phyloP scores from a whole-genome alignment of 2,888 invertebrate genomes.

The Periphyllus acericola region DNA sequence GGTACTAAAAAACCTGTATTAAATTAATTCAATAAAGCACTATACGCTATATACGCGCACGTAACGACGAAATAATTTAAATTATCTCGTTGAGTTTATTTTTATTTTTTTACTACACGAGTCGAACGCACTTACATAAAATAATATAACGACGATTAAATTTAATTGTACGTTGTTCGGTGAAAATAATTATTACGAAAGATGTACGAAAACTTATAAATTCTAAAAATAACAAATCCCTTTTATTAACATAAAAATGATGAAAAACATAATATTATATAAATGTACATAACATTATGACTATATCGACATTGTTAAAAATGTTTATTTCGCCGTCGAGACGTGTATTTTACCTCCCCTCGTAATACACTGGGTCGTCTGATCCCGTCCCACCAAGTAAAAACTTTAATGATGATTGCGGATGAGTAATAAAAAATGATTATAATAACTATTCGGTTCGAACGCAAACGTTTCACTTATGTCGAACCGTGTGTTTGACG shows the following conservation, averaged over 20 bases:
- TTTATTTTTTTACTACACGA: neutral
- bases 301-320: no score
- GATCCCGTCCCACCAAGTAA: no score
- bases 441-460: no score
- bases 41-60: neutral
- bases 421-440: no score
- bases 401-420: no score
- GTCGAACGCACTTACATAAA: neutral
- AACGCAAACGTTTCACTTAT: no score
- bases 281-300: neutral
- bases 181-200: conserved; percentile 4
- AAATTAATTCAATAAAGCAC: conserved; percentile 15
- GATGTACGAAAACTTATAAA: neutral
- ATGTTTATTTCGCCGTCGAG: neutral
- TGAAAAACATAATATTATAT: neutral
- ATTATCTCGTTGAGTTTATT: neutral
- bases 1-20: neutral
- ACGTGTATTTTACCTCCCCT: neutral
- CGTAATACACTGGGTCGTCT: no score
- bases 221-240: neutral
- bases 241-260: neutral
- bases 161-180: neutral
- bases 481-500: no score
- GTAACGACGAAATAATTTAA: neutral
- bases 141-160: neutral